Base-by-base conservation (phyloP, 2,797 vertebrate genomes). In the Megaceryle alcyon region DNA sequence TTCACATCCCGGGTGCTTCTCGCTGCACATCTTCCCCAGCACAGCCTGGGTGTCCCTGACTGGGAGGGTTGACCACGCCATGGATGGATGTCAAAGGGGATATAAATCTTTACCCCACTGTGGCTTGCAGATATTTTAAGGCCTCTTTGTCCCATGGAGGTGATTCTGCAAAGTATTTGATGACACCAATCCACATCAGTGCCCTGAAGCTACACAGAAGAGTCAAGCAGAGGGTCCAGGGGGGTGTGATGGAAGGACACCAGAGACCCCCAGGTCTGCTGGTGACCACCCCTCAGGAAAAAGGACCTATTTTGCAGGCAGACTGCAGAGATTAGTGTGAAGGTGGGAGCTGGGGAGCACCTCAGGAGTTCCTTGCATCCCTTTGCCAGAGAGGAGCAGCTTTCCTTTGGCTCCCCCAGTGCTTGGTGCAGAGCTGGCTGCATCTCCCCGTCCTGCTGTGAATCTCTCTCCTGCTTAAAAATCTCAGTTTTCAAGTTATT, bases 1-100 rank as follows among this genome's bases (percentile, higher is more conserved):
- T 26, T 60, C 0, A 0, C 8, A 7, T 66, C 44, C 49, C 0
- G 0, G n/a, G 14, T 13, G 9, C 2, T 86, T 64, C 71, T 49
- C 0, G 0, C n/a, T n/a, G 4, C 0, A 1, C 3, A 1, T 33
- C 5, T 1, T 57, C 28, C 41, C 28, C 8, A 7, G 25, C 41
- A 14, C 6, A 5, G 25, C 26, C 37, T 3, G 9, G 13, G 15
- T 39, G 2, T 83, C 9, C 66, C 63, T 31, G 10, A 4, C 5
- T 54, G 49, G 51, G 31, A 15, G n/a, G 25, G 21, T 7, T 39
- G 35, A 4, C 13, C 2, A 6, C 5, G 4, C 7, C 28, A 26
- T 1, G 8, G 41, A 12, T 25, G 59, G 46, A 11, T 43, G 41
- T 25, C 14, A 31, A 33, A 66, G 5, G 2, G 26, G 16, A 6